Percentiles rank a stretch among this genome's conserved stretches.
phyloP scores from a whole-genome alignment of 2,797 vertebrate genomes.

The Brotogeris chrysoptera region DNA sequence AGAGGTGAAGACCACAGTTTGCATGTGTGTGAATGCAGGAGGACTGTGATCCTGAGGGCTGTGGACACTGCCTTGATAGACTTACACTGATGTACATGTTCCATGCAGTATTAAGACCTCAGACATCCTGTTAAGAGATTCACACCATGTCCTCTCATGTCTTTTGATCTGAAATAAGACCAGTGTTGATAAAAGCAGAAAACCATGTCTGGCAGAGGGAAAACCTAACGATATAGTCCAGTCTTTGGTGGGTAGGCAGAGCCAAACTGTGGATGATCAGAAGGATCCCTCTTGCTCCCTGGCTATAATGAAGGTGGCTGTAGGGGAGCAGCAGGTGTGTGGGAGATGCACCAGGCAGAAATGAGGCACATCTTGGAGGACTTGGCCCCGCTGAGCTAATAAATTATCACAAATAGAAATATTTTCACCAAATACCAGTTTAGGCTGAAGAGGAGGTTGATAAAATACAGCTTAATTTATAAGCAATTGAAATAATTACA shows the following conservation, averaged over 20 bases:
- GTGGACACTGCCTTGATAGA: neutral
- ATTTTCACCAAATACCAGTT: neutral
- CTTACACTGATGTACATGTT: accelerated
- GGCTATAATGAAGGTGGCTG: accelerated
- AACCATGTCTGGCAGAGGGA: neutral
- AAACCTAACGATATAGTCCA: neutral
- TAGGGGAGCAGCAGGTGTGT: too few species aligned
- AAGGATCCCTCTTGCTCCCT: neutral
- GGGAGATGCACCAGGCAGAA: neutral
- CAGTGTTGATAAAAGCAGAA: neutral
- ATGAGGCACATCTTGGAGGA: neutral
- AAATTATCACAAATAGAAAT: neutral
- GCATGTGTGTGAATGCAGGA: neutral
- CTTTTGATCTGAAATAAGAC: neutral
- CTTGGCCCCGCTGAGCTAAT: neutral
- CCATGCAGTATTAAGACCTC: neutral
- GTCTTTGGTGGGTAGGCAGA: neutral
- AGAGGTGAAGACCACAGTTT: neutral
- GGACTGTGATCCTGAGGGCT: neutral
- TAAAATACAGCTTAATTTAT: neutral
- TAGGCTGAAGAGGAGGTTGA: neutral
- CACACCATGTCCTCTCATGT: neutral
- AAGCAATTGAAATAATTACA: neutral
- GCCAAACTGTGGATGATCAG: neutral
- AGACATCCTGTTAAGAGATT: neutral